Evolutionary conservation across 2,113 vertebrate genomes (phyloP), one percentile per base, ranked within the genome.

Genomic region (Irena cyanogastra): DNA sequence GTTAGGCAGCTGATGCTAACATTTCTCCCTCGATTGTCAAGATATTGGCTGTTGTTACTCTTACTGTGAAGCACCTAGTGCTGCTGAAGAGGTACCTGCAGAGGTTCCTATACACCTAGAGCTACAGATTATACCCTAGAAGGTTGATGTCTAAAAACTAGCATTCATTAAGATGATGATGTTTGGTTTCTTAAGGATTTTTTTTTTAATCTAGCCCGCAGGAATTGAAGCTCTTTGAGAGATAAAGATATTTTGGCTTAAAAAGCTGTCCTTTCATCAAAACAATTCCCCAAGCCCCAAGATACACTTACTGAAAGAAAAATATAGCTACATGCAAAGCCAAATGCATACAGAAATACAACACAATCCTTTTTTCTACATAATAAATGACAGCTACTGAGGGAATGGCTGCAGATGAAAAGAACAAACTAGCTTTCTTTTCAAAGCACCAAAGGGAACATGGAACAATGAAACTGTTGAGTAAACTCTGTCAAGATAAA

Each of bases 341-440:
- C 79, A 94, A 95, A 89, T 81, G 49, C 72, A 79, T 87, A 57
- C 39, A 71, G 78, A 85, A 83, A 83, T 64, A 75, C 37, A 96
- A 78, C 81, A 84, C 47, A 83, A 80, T 56, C 68, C 39, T 86
- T 90, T 92, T 92, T 83, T 71, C 86, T 84, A 24, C 71, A 28
- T 44, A 77, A 82, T 82, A 95, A 93, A 80, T 64, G 74, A 65
- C 61, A 89, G 50, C 83, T 92, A 87, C 77, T 60, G 49, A 86
- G 59, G 72, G 86, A 95, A 93, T 41, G 53, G 77, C 44, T 93
- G 53, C 59, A 86, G 82, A 95, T 83, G 45, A 94, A 91, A 95
- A 91, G 82, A 84, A 95, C 89, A 96, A 96, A 88, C 78, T 91
- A 77, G 42, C 88, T 95, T 94, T 94, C 91, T 92, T 94, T 96